Evolutionary conservation across 2,113 vertebrate species (phyloP).

Genomic region (Myotis brandtii): DNA sequence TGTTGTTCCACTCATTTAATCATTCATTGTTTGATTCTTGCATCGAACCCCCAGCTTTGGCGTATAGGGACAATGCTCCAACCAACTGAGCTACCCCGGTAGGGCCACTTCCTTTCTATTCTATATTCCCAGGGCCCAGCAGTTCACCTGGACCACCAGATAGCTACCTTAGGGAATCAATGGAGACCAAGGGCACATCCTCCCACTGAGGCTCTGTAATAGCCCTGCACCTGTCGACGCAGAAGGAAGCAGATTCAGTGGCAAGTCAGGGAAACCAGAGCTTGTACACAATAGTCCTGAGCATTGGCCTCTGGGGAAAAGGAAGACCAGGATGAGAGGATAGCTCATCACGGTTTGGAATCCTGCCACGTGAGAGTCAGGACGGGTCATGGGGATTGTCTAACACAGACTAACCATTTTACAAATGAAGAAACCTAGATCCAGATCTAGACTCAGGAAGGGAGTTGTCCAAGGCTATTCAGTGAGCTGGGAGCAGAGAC

Average conservation of each 20-base stretch:
- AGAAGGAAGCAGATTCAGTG: background rate
- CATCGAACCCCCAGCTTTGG: background rate
- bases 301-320: background rate
- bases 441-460: background rate
- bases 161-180: background rate
- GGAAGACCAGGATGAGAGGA: background rate
- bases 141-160: background rate
- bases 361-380: background rate
- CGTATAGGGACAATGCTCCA: background rate
- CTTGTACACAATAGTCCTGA: background rate
- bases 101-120: background rate
- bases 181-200: background rate
- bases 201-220: background rate
- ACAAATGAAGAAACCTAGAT: background rate
- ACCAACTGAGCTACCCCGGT: background rate
- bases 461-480: background rate
- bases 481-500: background rate
- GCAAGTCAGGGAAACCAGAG: background rate
- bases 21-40: background rate
- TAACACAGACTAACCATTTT: slow-evolving; percentile 9
- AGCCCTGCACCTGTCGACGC: too few relatives aligned
- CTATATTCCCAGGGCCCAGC: background rate
- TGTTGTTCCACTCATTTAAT: background rate
- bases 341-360: background rate
- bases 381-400: background rate